Evolutionary conservation across 92 coral and sea anemone genomes (phyloP), one percentile per base, ranked within the genome.

Genomic region (Porites rus): DNA sequence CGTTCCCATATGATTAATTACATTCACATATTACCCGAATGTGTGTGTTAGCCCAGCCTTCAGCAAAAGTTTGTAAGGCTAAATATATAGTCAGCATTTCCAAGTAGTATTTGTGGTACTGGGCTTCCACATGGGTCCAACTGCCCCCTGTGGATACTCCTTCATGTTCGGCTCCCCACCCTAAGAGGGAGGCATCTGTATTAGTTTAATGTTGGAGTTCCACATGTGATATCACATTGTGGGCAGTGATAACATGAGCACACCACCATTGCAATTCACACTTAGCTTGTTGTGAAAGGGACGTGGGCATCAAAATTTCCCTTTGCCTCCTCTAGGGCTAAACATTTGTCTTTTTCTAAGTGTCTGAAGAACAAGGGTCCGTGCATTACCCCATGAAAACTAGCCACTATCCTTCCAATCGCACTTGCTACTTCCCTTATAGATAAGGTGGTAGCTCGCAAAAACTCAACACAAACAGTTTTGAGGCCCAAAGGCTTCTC

Each of bases 121-220:
- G 50, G 60, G 64, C 31, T 63, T 85, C 89, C 18, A 53, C 31
- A 25, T 75, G 56, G 7, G 88, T 22, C 88, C 88, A 84, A 25
- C 20, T 16, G 17, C 69, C 65, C 7, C 82, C 88, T 10, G 88
- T 72, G 83, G 64, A 19, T 63, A 13, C 28, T 8, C 68, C 54
- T 43, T 85, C 38, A 77, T n/a, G 67, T 51, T 53, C 84, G 1
- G 84, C 89, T 17, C 89, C 76, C 89, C 87, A 88, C 17, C 87
- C 69, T 59, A 51, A 54, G 10, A 51, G 77, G 52, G 91, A 88
- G 19, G 82, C 78, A 74, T 82, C 82, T 19, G 91, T 88, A 50
- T 58, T 81, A n/a, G 74, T 63, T 11, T 11, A 52, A 70, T 80
- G 87, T 43, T 77, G 46, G 43, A 83, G 83, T 74, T 43, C 10